Evolutionary conservation across 2,797 vertebrate species (phyloP).

Genomic region (Peromyscus nudipes): DNA sequence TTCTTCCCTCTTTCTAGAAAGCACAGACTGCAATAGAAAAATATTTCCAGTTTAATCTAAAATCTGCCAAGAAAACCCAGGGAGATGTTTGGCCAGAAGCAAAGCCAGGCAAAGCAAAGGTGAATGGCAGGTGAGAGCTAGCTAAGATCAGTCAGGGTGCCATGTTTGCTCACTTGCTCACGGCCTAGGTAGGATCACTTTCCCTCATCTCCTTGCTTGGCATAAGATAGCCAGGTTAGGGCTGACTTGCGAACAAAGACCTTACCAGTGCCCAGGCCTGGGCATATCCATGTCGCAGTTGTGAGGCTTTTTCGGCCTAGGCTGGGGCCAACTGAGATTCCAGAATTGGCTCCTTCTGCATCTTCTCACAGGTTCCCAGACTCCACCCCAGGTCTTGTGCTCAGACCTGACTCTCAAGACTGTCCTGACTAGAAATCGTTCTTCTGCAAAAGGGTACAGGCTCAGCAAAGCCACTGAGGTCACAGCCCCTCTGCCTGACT

Average conservation of each 20-base stretch:
- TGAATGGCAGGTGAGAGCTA: too few relatives aligned
- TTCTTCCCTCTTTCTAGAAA: constrained; percentile 56
- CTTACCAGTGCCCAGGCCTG: neutral
- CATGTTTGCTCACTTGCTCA: neutral
- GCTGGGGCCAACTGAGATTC: neutral
- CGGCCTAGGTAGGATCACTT: neutral
- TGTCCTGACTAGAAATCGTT: neutral
- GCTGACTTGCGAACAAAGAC: neutral
- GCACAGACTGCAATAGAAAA: constrained; percentile 9
- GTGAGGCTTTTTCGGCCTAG: neutral
- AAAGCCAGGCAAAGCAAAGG: neutral
- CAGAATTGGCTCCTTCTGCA: neutral
- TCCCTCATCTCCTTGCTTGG: neutral
- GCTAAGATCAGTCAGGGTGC: neutral
- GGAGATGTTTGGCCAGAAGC: constrained; percentile 1
- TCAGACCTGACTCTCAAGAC: neutral
- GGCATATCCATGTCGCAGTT: fast-evolving
- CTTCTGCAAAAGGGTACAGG: neutral
- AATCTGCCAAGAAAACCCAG: constrained; percentile 40
- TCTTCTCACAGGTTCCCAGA: neutral
- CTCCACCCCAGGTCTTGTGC: too few relatives aligned
- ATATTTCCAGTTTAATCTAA: neutral
- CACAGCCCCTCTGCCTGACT: fast-evolving
- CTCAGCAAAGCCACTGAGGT: neutral
- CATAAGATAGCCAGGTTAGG: neutral